Evolutionary conservation across 2,797 vertebrate genomes (phyloP).

Genomic region (Gephyroberyx darwinii): DNA sequence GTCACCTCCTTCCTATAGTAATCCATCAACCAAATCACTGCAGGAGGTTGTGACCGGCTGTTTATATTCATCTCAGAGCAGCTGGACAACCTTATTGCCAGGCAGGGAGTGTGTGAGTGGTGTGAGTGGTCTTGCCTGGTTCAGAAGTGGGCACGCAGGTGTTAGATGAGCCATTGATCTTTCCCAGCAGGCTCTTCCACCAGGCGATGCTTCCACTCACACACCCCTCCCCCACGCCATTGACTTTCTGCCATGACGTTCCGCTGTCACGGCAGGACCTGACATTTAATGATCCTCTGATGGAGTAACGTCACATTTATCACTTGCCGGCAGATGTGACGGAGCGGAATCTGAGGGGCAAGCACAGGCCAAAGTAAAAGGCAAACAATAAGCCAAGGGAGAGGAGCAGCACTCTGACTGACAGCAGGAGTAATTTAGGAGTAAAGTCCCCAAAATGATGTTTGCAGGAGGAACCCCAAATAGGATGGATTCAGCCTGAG

Average conservation of each 20-base stretch:
- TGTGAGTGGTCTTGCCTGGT: slow-evolving; percentile 61
- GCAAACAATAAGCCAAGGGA: slow-evolving; percentile 70
- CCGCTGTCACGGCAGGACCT: slow-evolving; percentile 84
- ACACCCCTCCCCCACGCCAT: slow-evolving; percentile 71
- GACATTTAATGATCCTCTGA: slow-evolving; percentile 94
- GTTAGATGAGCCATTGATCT: slow-evolving; percentile 88
- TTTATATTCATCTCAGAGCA: slow-evolving; percentile 64
- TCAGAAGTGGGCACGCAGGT: slow-evolving; percentile 69
- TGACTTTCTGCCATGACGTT: slow-evolving; percentile 90
- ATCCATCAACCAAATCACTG: slow-evolving; percentile 63
- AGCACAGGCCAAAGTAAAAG: slow-evolving; percentile 75
- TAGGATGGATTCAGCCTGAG: slow-evolving; percentile 3
- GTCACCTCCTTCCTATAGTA: slow-evolving; percentile 32
- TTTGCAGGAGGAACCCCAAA: too few relatives aligned
- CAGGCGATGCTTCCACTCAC: slow-evolving; percentile 55
- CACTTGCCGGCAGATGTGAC: slow-evolving; percentile 84
- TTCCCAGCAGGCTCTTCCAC: slow-evolving; percentile 80
- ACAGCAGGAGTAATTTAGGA: slow-evolving; percentile 60
- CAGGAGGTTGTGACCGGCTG: slow-evolving; percentile 57
- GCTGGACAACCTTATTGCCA: slow-evolving; percentile 68
- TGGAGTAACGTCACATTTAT: slow-evolving; percentile 87
- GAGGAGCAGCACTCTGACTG: slow-evolving; percentile 70
- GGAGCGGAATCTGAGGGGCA: slow-evolving; percentile 79
- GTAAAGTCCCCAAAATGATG: slow-evolving; percentile 52
- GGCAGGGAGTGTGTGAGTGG: slow-evolving; percentile 65